These are phyloP conservation scores for Eledona agricola DNA, from an alignment of 2,888 invertebrate genomes.

Conservation along the genomic window DNA sequence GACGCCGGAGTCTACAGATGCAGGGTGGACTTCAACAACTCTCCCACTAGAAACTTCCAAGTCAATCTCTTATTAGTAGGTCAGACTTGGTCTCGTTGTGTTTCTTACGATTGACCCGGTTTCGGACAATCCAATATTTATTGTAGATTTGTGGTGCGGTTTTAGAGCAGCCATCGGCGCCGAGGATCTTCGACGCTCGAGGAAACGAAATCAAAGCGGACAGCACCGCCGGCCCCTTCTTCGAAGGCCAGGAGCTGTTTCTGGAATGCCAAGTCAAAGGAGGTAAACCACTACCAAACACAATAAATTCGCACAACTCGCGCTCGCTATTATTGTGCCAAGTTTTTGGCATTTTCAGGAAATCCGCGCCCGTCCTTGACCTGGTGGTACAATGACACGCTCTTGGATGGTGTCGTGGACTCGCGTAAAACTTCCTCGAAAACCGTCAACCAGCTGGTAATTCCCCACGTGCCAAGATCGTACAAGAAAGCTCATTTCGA, in stretches of 20 bases:
- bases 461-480: slow-evolving; percentile 75
- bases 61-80: slow-evolving; percentile 89
- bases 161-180: slow-evolving; percentile 82
- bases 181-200: slow-evolving; percentile 84
- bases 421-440: slow-evolving; percentile 70
- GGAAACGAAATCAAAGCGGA: slow-evolving; percentile 75
- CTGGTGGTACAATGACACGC: slow-evolving; percentile 82
- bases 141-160: slow-evolving; percentile 43
- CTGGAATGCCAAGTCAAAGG: slow-evolving; percentile 87
- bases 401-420: slow-evolving; percentile 78
- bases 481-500: slow-evolving; percentile 78
- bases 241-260: slow-evolving; percentile 85
- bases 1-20: slow-evolving; percentile 90
- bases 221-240: slow-evolving; percentile 82
- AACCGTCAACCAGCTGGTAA: slow-evolving; percentile 79
- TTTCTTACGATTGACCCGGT: background rate
- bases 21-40: slow-evolving; percentile 87
- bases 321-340: slow-evolving; percentile 4
- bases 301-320: no score
- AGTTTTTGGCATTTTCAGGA: slow-evolving; percentile 65
- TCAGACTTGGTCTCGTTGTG: slow-evolving; percentile 63
- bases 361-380: slow-evolving; percentile 82
- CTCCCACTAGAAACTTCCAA: slow-evolving; percentile 86
- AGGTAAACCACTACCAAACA: slow-evolving; percentile 68
- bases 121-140: slow-evolving; percentile 10